These are phyloP conservation scores for Piscicola geometra DNA, from an alignment of 2,888 invertebrate species.

Conservation along the genomic window DNA sequence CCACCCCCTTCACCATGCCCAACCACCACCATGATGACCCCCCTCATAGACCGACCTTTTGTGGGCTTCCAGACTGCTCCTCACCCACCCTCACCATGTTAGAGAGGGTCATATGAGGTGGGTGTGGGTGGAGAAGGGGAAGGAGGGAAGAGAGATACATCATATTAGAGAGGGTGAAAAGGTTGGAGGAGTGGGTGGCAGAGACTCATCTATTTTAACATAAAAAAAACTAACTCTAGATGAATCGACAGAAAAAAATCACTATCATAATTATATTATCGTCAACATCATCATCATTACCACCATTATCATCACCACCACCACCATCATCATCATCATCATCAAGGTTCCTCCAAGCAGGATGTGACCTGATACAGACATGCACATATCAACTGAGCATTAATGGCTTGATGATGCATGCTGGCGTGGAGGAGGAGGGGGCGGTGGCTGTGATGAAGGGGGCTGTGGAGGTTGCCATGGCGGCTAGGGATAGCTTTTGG, in stretches of 20 bases:
- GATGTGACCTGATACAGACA: conserved; percentile 79
- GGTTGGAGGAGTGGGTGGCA: no score
- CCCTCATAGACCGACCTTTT: conserved; percentile 77
- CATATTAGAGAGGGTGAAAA: no score
- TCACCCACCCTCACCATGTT: conserved; percentile 73
- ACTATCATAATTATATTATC: conserved; percentile 14
- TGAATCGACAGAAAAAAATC: no score
- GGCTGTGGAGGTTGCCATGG: conserved; percentile 70
- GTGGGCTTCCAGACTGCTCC: conserved; percentile 79
- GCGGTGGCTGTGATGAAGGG: conserved; percentile 69
- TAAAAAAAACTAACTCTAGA: no score
- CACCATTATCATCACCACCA: conserved; percentile 15
- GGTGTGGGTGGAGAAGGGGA: neutral
- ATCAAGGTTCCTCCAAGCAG: conserved; percentile 64
- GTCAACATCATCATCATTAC: neutral
- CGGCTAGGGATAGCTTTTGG: conserved; percentile 60
- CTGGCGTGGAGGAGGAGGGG: conserved; percentile 57
- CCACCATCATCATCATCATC: conserved; percentile 30
- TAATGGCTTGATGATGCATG: conserved; percentile 69
- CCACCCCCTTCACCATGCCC: no score
- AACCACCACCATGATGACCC: no score
- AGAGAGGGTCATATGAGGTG: conserved; percentile 70
- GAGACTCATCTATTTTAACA: no score
- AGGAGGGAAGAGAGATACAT: no score
- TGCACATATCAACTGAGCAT: conserved; percentile 82